Conservation (phyloP, 2,888 invertebrate genomes). For the Eubasilissa splendida region DNA sequence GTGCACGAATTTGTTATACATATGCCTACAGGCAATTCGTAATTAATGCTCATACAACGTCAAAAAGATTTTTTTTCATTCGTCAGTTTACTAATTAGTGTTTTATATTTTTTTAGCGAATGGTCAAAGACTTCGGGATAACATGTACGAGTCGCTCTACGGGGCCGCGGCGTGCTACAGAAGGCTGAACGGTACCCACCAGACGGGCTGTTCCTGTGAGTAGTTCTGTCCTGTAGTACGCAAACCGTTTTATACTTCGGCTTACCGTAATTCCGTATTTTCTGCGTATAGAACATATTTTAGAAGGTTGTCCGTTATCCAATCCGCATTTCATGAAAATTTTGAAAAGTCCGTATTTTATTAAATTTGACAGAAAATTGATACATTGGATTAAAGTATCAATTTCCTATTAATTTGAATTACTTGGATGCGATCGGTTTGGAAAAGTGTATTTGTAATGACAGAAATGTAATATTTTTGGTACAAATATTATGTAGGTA, state of each 20-base stretch:
- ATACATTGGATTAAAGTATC: too few relatives aligned
- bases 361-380: too few relatives aligned
- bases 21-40: too few relatives aligned
- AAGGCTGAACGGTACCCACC: slow-evolving; percentile 94
- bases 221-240: slow-evolving; percentile 58
- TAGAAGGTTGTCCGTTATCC: not conserved
- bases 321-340: not conserved
- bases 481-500: too few relatives aligned
- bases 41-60: too few relatives aligned
- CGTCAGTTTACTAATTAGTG: not conserved
- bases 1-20: too few relatives aligned
- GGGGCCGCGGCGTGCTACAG: slow-evolving; percentile 88
- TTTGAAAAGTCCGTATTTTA: not conserved
- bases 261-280: not conserved
- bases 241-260: not conserved
- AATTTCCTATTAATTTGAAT: too few relatives aligned
- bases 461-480: too few relatives aligned
- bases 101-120: slow-evolving; percentile 63
- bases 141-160: slow-evolving; percentile 84
- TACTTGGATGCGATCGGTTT: too few relatives aligned
- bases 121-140: slow-evolving; percentile 80
- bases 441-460: too few relatives aligned
- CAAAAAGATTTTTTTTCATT: too few relatives aligned
- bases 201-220: slow-evolving; percentile 95
- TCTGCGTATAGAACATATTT: not conserved